Evolutionary conservation across 2,113 vertebrate genomes (phyloP).

Genomic region (Penelope pileata): DNA sequence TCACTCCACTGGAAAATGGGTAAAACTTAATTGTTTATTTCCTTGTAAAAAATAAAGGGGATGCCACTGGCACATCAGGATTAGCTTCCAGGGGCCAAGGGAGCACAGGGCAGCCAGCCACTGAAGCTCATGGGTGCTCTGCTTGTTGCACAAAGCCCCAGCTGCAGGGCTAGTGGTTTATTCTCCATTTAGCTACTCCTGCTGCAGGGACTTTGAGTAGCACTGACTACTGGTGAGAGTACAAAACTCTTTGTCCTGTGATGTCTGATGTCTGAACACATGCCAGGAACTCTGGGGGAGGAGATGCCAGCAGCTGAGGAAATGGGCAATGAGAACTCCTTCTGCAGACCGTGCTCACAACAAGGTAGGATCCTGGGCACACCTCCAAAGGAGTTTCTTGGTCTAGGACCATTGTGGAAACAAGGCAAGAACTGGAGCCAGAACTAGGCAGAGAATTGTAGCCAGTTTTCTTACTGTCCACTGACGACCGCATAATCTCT

Average conservation of each 20-base stretch:
- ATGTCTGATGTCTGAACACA: neutral
- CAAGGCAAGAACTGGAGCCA: neutral
- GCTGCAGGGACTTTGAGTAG: neutral
- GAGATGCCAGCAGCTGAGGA: neutral
- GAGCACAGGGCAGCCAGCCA: neutral
- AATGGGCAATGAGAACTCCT: neutral
- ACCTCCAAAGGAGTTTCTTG: neutral
- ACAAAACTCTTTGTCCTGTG: neutral
- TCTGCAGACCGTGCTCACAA: neutral
- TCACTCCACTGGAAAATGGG: neutral
- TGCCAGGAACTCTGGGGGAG: neutral
- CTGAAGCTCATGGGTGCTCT: neutral
- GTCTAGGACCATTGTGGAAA: neutral
- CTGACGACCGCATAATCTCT: neutral
- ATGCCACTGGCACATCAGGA: neutral
- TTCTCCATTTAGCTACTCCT: neutral
- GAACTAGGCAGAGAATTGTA: neutral
- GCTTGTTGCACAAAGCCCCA: neutral
- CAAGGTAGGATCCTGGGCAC: neutral
- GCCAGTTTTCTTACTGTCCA: neutral
- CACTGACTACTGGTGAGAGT: neutral
- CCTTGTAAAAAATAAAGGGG: neutral
- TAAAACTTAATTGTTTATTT: neutral
- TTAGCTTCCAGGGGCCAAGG: neutral
- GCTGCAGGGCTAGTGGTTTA: neutral